Base-by-base conservation (phyloP, 1,140 invertebrate genomes). In the Leptinotarsa undecemlineata region DNA sequence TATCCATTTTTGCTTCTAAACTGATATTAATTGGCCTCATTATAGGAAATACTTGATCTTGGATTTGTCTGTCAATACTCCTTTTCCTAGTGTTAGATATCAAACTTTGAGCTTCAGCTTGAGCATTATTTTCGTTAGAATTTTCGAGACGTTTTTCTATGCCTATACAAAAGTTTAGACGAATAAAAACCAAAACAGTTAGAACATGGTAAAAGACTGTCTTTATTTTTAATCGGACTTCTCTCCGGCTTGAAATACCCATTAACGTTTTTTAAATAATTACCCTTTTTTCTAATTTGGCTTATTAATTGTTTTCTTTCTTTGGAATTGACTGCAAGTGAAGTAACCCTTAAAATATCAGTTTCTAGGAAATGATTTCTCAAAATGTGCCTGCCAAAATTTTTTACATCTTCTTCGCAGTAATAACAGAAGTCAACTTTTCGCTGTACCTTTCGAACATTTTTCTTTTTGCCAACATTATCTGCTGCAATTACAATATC, bases 11-110 rank as follows among this genome's bases (percentile, higher is more conserved):
- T 47, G 77, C 79, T 60, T 66, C 71, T 47, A 79, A 13, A 66
- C 76, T 77, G 48, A 79, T 72, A 68, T 77, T 76, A 73, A 80
- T 79, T 33, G 79, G 48, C 47, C 74, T 68, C 80, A 80, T 80
- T 23, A 67, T 23, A 21, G 76, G 68, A 76, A 80, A 80, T 21
- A 80, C 76, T 70, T 79, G 70, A 61, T 69, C 61, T 74, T 70
- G 71, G 48, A 80, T 33, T 48, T 19, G 66, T 11, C 8, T 26
- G 62, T 76, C 48, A 77, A 61, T 71, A 51, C 5, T 2, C 73
- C 17, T 48, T n/a, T 48, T 73, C 48, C 66, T 19, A 71, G 2
- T n/a, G n/a, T 73, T 67, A 13, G 67, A 8, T 0, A 73, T 20
- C 11, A 57, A 57, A 51, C 26, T 71, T 20, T 60, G 69, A 19